phyloP scores from a whole-genome alignment of 2,113 vertebrate genomes.

The Sphaerodactylus townsendi region DNA sequence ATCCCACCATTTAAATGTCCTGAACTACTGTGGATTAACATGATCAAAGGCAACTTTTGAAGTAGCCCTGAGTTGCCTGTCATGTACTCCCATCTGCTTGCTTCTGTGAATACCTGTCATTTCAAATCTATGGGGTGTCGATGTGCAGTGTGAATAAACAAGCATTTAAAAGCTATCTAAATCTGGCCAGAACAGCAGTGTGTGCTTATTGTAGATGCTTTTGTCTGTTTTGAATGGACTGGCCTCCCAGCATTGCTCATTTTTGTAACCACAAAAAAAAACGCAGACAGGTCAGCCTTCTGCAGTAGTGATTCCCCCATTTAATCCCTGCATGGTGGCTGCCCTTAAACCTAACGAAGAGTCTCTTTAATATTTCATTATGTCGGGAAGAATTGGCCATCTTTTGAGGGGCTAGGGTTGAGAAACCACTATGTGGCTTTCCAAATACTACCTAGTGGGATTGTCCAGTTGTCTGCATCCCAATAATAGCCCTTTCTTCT shows the following conservation, averaged over 20 bases:
- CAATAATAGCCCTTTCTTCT: not conserved
- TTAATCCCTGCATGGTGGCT: not conserved
- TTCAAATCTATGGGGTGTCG: not conserved
- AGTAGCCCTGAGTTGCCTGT: not conserved
- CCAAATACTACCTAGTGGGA: not conserved
- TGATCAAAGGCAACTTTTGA: not conserved
- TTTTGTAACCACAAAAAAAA: not conserved
- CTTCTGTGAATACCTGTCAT: not conserved
- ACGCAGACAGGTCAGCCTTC: not conserved
- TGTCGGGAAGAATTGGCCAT: not conserved
- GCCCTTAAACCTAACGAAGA: not conserved
- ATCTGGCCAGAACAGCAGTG: constrained; percentile 5
- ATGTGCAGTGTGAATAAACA: constrained; percentile 5
- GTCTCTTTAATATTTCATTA: not conserved
- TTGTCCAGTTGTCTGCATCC: not conserved
- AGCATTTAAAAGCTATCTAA: constrained; percentile 5
- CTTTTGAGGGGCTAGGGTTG: not conserved
- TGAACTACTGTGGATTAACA: not conserved
- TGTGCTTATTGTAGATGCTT: not conserved
- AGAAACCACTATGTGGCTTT: not conserved
- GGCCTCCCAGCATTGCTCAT: not conserved
- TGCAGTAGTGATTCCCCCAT: not conserved
- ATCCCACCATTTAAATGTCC: not conserved
- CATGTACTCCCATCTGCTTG: not conserved
- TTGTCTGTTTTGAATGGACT: constrained; percentile 13